Conservation (phyloP, 1,140 invertebrate genomes). For the Lepidurus packardi region DNA sequence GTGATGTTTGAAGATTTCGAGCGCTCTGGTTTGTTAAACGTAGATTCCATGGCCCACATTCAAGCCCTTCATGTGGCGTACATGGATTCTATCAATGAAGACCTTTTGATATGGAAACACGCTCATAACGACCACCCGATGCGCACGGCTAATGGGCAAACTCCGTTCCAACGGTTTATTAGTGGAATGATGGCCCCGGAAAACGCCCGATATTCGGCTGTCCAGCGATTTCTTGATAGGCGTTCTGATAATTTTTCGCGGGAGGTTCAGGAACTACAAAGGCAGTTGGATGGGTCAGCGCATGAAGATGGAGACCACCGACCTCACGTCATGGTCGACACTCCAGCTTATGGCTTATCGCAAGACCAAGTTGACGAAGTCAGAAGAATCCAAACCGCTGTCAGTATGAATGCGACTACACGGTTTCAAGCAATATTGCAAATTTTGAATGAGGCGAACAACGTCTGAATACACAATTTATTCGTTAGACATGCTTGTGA, state of each 20-base stretch:
- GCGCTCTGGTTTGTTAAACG: neutral
- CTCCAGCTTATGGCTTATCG: neutral
- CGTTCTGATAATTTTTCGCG: neutral
- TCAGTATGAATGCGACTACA: neutral
- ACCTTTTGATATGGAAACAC: neutral
- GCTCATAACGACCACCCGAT: neutral
- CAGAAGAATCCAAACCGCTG: neutral
- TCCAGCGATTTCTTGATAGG: neutral
- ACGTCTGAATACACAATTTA: neutral
- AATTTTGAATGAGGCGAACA: neutral
- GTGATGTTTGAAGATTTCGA: neutral
- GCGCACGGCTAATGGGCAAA: neutral
- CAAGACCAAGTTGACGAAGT: neutral
- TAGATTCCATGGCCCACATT: neutral
- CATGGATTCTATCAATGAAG: neutral
- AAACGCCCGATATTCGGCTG: slow-evolving; percentile 4
- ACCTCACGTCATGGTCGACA: neutral
- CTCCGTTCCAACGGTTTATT: neutral
- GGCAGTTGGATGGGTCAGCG: neutral
- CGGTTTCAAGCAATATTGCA: neutral
- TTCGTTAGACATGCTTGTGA: too few species aligned
- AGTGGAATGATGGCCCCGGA: neutral
- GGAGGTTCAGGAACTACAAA: neutral
- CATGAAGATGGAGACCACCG: neutral
- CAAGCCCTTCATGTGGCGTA: neutral